Evolutionary conservation across 2,888 invertebrate species (phyloP), one percentile per base, ranked within the genome.

Genomic region (Lysandra bellargus): DNA sequence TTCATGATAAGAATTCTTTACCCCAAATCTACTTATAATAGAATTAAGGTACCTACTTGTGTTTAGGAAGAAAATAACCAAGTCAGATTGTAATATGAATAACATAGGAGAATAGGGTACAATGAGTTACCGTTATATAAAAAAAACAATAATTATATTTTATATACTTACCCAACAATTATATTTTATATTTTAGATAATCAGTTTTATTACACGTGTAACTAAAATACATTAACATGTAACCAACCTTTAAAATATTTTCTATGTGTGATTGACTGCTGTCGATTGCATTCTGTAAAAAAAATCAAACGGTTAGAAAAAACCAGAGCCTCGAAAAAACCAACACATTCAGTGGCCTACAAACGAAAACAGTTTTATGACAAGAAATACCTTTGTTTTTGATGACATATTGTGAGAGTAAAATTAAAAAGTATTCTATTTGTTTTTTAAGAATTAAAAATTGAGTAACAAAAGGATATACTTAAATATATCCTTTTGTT

Each of bases 181-280:
- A 53, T 53, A 37, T 40, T 5, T 14, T 14, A 53, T 14, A 14
- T 53, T 53, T 53, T 53, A 53, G 4, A 14, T 14, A 1, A 4
- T 44, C 7, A 53, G 4, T 14, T 14, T 53, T 53, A 12, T 49
- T 14, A 53, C 12, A 14, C 3, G 9, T 12, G 14, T 14, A 53
- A 53, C 53, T 49, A 6, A 53, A 53, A 44, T 73, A 44, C 6
- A 44, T 4, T 40, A 74, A 74, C 44, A 23, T 44, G 30, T 57
- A 64, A 49, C 88, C 90, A 89, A 96, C 96, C 95, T 96, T 96
- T 87, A 96, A 92, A 88, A 96, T 96, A 90, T 95, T 95, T 88
- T 96, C 96, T 88, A 96, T 95, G 84, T 93, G 95, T 83, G 95
- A 94, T 84, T 95, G 95, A 87, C 94, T 95, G 87, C 95, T 95